A percentile compares a stretch with the other conserved stretches of the same genome.
phyloP scores from a whole-genome alignment of 1,140 invertebrate species.

The Onthophagus taurus region DNA sequence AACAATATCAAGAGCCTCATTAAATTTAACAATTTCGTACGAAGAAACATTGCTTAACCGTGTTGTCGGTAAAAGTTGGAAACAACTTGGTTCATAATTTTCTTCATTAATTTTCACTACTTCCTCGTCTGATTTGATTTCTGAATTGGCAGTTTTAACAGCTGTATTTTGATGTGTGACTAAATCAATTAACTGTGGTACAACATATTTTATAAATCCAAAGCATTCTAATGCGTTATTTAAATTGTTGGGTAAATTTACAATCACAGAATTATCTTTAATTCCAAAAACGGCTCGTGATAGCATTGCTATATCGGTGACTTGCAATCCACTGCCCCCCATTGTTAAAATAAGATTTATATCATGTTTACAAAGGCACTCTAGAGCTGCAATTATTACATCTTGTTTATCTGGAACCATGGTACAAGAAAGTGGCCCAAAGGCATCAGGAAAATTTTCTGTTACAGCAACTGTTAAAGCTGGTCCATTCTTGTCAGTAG shows the following conservation, averaged over 20 bases:
- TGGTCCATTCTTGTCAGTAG: slow-evolving; percentile 24
- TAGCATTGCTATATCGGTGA: slow-evolving; percentile 78
- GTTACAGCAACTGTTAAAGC: slow-evolving; percentile 19
- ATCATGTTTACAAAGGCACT: slow-evolving; percentile 51
- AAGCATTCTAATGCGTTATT: slow-evolving; percentile 85
- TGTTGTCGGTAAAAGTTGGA: too few species aligned
- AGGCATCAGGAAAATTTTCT: slow-evolving; percentile 26
- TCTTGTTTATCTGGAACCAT: slow-evolving; percentile 44
- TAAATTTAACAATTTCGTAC: too few species aligned
- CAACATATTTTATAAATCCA: slow-evolving; percentile 49
- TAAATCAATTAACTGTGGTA: slow-evolving; percentile 78
- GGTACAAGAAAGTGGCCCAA: slow-evolving; percentile 28
- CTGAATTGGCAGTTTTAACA: slow-evolving; percentile 45
- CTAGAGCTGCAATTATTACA: slow-evolving; percentile 45
- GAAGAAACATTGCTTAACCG: too few species aligned
- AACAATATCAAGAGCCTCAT: too few species aligned
- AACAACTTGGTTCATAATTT: too few species aligned
- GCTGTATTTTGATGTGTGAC: slow-evolving; percentile 47
- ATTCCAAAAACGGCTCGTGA: slow-evolving; percentile 74
- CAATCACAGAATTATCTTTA: slow-evolving; percentile 68
- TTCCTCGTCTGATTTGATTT: too few species aligned
- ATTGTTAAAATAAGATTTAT: slow-evolving; percentile 78
- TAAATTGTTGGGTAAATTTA: slow-evolving; percentile 88
- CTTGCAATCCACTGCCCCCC: slow-evolving; percentile 84
- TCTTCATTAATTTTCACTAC: too few species aligned